phyloP scores from a whole-genome alignment of 1,140 invertebrate species.

The Gryllus bimaculatus region DNA sequence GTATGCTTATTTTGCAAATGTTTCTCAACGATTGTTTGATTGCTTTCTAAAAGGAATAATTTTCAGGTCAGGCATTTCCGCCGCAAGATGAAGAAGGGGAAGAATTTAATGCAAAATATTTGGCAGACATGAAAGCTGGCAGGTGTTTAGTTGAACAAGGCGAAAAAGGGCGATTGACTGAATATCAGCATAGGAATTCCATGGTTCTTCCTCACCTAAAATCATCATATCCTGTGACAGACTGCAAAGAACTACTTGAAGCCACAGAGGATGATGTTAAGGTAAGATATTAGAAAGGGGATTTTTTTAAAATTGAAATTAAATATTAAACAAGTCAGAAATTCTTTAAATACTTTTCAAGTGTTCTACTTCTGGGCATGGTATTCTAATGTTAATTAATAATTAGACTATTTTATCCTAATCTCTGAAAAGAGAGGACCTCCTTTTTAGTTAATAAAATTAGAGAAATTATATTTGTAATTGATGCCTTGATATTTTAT shows the following conservation, averaged over 20 bases:
- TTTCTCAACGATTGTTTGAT: neutral
- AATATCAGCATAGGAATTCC: slow-evolving; percentile 74
- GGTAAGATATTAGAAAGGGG: slow-evolving; percentile 37
- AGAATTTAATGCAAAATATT: slow-evolving; percentile 31
- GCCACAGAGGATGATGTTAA: slow-evolving; percentile 66
- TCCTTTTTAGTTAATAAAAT: no score
- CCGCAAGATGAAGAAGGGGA: slow-evolving; percentile 37
- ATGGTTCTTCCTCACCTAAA: slow-evolving; percentile 78
- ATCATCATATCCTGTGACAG: slow-evolving; percentile 78
- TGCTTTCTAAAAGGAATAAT: neutral
- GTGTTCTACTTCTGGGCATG: no score
- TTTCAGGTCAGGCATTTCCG: slow-evolving; percentile 26
- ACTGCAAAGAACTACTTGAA: slow-evolving; percentile 43
- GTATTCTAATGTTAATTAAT: no score
- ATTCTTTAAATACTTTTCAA: neutral
- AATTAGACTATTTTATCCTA: no score
- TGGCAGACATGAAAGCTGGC: slow-evolving; percentile 28
- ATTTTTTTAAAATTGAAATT: neutral
- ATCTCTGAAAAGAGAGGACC: no score
- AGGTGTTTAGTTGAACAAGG: neutral
- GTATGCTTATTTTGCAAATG: neutral
- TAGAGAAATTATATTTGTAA: no score
- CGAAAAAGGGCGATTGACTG: slow-evolving; percentile 44
- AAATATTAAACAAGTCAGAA: neutral
- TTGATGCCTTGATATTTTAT: no score